phyloP scores from a whole-genome alignment of 2,888 invertebrate species.

The Cremastinae sp. region DNA sequence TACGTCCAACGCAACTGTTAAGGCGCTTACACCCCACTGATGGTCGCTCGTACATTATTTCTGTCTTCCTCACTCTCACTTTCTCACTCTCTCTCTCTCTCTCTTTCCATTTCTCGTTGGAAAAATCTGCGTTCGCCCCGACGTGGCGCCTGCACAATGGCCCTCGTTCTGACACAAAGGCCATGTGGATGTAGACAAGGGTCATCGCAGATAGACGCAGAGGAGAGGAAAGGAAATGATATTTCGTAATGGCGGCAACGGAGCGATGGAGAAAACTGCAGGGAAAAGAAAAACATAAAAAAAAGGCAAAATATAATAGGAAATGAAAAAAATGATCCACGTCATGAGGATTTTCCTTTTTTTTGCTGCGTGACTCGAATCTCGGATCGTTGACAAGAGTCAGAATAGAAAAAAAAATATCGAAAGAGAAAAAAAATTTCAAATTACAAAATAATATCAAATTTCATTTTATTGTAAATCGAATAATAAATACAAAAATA shows the following conservation, averaged over 20 bases:
- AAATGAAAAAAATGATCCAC: constrained; percentile 40
- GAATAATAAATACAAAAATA: too few relatives aligned
- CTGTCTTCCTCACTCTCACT: constrained; percentile 8
- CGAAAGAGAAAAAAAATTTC: neutral
- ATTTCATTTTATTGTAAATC: too few relatives aligned
- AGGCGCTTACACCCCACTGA: constrained; percentile 14
- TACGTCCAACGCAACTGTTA: constrained; percentile 15
- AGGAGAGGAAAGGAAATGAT: neutral
- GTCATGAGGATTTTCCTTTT: constrained; percentile 35
- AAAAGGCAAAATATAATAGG: constrained; percentile 35
- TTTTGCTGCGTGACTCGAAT: constrained; percentile 47
- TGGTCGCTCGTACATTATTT: neutral
- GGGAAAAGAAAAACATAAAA: constrained; percentile 41
- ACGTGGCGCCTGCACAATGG: constrained; percentile 61
- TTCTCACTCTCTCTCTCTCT: neutral
- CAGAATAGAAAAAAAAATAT: constrained; percentile 2
- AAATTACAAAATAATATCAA: too few relatives aligned
- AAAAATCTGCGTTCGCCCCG: constrained; percentile 42
- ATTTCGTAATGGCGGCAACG: neutral
- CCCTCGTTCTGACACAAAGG: constrained; percentile 41
- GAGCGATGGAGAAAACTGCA: constrained; percentile 27
- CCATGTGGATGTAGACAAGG: constrained; percentile 37
- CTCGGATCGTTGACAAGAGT: constrained; percentile 58
- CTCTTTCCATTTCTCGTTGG: neutral
- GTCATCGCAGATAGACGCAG: constrained; percentile 27